Evolutionary conservation across 30 jellyfish, hydroid and myxozoan genomes (phyloP), one percentile per base, ranked within the genome.

Genomic region (Pseudorhiza aurosa): DNA sequence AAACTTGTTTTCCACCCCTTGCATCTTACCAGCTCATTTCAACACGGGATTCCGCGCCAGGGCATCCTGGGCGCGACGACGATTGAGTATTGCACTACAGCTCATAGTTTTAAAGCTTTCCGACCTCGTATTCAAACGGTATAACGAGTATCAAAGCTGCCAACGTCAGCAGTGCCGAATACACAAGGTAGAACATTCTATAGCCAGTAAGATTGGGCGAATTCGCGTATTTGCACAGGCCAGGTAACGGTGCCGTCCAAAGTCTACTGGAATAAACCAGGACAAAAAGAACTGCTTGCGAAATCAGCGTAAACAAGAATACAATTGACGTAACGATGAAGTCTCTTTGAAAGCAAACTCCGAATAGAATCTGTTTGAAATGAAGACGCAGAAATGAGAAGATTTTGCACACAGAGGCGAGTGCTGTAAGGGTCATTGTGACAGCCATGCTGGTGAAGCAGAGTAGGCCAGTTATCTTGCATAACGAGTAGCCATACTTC

Each of bases 201-300:
- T 85, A 93, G 22, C 99, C 97, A 25, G 97, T 86, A 21, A 93
- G 45, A 58, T 81, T 81, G 1, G 99, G 99, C 18, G 99, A 86
- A 55, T 93, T 93, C 6, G 96, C 93, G 58, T 85, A 93, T 55
- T 70, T 72, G 53, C 99, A 93, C 24, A 93, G 83, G 36, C 86
- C 94, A 49, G 85, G 89, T 14, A 69, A 75, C 1, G 99, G 99
- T 26, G 72, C 94, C 29, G 35, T 77, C 37, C 81, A 26, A 4
- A 93, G 18, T 9, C 69, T 80, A 28, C 84, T 67, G 5, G 78
- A 27, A 45, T 80, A 88, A 11, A 87, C 76, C 22, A 93, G 81
- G 7, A 81, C 58, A 32, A 75, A 74, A 11, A 93, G 80, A 42
- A 82, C 83, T 0, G 88, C 58, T 28, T 80, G 95, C 28, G 99